Evolutionary conservation across 2,888 invertebrate species (phyloP), one percentile per base, ranked within the genome.

Genomic region (Campoplex nolae): DNA sequence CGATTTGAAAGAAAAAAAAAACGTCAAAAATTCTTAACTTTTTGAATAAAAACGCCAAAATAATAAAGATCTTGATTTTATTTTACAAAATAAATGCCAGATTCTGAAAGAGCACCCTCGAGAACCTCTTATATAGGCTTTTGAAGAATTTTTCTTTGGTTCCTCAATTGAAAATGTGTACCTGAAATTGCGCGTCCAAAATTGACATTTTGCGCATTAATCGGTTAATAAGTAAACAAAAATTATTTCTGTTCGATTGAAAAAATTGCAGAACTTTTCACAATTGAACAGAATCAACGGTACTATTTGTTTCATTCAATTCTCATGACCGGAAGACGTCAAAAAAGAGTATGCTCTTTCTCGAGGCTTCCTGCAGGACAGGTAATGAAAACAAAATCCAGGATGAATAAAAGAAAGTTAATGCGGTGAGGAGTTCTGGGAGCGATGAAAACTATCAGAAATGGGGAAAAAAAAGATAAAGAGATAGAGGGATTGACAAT

Each of bases 401-500:
- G 68, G 18, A 54, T 35, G 51, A 68, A 68, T 45, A 23, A 77
- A 35, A 35, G 23, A 28, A 56, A 38, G 78, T 79, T 79, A 70
- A 42, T 35, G 28, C 70, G 45, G 48, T 58, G 54, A 71, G 71
- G 71, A 70, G 7, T 79, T 79, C 18, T 8, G 8, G 23, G 23
- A 77, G 6, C 6, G 77, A 67, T 77, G 67, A 65, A 32, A 32
- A 51, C 38, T 23, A 67, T 13, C 13, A 38, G 23, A 11, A 23
- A 70, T 7, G 45, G 45, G 45, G 13, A 42, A 28, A 68, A 38
- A 16, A n/a, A 75, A 23, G 23, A 23, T 23, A 23, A 76, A 86
- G 79, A 86, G 88, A 89, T 86, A 85, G 89, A 89, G 54, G 54
- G 45, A 42, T 51, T 45, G 75, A 65, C 18, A 32, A 76, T 62